Base-by-base conservation (phyloP, 2,113 vertebrate genomes). In the Scytalopus superciliaris region DNA sequence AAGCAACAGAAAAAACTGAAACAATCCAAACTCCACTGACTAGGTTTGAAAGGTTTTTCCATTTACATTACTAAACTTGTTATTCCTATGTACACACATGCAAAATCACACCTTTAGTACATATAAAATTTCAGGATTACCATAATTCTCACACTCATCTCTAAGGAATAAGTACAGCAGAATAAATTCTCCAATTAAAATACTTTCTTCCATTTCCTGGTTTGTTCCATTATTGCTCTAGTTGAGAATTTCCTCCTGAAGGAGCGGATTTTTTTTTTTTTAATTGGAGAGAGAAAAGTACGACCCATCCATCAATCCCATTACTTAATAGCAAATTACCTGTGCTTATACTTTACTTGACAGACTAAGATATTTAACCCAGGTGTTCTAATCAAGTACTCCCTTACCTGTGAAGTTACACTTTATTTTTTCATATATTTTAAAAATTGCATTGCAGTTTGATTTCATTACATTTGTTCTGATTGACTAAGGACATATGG, bases 321-420 rank as follows among this genome's bases (percentile, higher is more conserved):
- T 10, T 2, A 25, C 6, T 5, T 62, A 53, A 87, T 57, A 0
- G 0, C 8, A 87, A 70, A 87, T 74, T 74, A 90, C 4, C 5
- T 53, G 10, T 37, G 37, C 14, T 92, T 60, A 67, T 0, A 45
- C 4, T 19, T 78, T 70, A 53, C 23, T 75, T 85, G 52, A 23
- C 40, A 73, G 30, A 66, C 9, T 63, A 59, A 78, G 23, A 4
- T 82, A 50, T 31, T 77, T 79, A 33, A 67, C 15, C 19, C 28
- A 83, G 66, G 28, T 85, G 14, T 79, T 28, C 28, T 18, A 9
- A 42, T 45, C 14, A 77, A 64, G 7, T 33, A 72, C 7, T 52
- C 77, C 9, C 15, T 77, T 44, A 56, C 11, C n/a, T n/a, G n/a
- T n/a, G n/a, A n/a, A n/a, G n/a, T n/a, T n/a, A n/a, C n/a, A n/a